These are phyloP conservation scores for Zonitis immaculata DNA, from an alignment of 2,888 invertebrate species.

Conservation along the genomic window DNA sequence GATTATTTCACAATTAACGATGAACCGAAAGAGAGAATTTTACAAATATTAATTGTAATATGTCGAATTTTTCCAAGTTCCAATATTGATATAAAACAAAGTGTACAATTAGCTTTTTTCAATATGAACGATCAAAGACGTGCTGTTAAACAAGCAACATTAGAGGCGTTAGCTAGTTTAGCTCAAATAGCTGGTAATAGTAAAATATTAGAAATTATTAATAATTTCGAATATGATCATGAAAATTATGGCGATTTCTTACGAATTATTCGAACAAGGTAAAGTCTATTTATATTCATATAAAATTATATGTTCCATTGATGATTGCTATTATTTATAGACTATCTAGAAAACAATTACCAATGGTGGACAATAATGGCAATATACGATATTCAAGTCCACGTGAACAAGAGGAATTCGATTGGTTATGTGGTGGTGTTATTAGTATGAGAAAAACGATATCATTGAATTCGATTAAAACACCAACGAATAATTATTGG, in stretches of 20 bases:
- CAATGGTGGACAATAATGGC: slow-evolving; percentile 66
- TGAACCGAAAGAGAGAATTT: slow-evolving; percentile 59
- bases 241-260: slow-evolving; percentile 59
- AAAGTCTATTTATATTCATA: background rate
- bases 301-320: too few relatives aligned
- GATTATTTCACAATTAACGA: slow-evolving; percentile 8
- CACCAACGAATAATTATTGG: slow-evolving; percentile 39
- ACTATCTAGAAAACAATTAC: slow-evolving; percentile 68
- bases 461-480: slow-evolving; percentile 11
- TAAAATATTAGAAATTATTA: slow-evolving; percentile 61
- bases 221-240: slow-evolving; percentile 42
- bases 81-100: slow-evolving; percentile 58
- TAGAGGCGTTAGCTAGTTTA: slow-evolving; percentile 74
- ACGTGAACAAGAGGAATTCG: slow-evolving; percentile 62
- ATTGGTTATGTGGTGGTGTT: slow-evolving; percentile 66
- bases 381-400: slow-evolving; percentile 64
- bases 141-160: slow-evolving; percentile 70
- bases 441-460: slow-evolving; percentile 6
- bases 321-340: slow-evolving; percentile 29
- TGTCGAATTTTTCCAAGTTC: slow-evolving; percentile 74
- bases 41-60: slow-evolving; percentile 72
- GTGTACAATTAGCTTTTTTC: slow-evolving; percentile 40
- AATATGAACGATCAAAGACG: slow-evolving; percentile 57
- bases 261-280: slow-evolving; percentile 67
- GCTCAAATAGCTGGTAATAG: slow-evolving; percentile 65